Conservation (phyloP, 37 sponge, comb jelly and placozoan species). For the Ephydatia muelleri region DNA sequence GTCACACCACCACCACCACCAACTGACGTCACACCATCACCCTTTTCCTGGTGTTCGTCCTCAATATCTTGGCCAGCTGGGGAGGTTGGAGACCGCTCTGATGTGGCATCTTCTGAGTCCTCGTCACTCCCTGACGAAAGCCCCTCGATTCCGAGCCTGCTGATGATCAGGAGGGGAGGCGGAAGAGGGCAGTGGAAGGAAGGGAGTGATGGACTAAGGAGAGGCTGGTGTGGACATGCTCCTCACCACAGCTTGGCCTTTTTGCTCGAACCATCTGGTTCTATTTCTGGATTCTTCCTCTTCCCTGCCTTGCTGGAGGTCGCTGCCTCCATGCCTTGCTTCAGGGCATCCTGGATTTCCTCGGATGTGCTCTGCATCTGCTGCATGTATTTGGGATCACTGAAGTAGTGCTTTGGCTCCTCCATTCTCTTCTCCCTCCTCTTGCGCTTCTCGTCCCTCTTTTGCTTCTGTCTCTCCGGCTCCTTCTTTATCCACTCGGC, state of each 20-base stretch:
- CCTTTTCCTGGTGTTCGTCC: too few relatives aligned
- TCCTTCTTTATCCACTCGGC: constrained; percentile 78
- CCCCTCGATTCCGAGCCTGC: neutral
- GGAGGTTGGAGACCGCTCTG: too few relatives aligned
- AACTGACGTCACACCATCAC: neutral
- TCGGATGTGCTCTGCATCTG: constrained; percentile 63
- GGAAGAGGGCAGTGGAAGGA: too few relatives aligned
- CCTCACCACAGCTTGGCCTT: constrained; percentile 38
- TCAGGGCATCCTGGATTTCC: constrained; percentile 62
- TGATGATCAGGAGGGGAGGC: neutral
- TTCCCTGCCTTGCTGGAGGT: neutral
- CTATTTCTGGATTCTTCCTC: constrained; percentile 1
- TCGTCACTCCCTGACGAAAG: neutral
- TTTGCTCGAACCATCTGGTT: constrained; percentile 11
- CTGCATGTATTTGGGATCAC: constrained; percentile 69
- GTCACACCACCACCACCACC: neutral
- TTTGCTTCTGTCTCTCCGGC: constrained; percentile 62
- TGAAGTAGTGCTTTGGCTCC: constrained; percentile 70
- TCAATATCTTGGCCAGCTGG: too few relatives aligned
- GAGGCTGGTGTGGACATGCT: neutral
- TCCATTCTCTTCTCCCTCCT: constrained; percentile 15
- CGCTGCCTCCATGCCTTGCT: constrained; percentile 62
- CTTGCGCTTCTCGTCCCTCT: constrained; percentile 60
- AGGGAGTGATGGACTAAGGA: neutral
- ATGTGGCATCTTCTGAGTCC: too few relatives aligned